Conservation (phyloP, 1,140 invertebrate genomes). For the Drosophila quadrilineata region DNA sequence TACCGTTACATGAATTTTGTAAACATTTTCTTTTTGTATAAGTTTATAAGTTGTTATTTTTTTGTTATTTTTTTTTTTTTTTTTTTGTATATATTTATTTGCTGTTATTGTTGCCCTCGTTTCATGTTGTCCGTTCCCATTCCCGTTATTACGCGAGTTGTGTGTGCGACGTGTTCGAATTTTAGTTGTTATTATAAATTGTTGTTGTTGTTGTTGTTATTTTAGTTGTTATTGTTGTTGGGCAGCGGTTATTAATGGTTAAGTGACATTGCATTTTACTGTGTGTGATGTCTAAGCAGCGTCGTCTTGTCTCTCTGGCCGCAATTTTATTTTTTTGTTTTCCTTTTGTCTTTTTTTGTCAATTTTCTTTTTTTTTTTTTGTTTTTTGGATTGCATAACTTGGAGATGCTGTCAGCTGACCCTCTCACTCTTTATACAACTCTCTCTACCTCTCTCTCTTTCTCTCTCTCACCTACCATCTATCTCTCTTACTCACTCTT, state of each 20-base stretch:
- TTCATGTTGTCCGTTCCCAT: too few relatives aligned
- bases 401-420: neutral
- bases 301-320: too few relatives aligned
- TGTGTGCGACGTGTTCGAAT: too few relatives aligned
- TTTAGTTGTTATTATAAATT: too few relatives aligned
- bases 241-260: constrained; percentile 47
- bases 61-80: constrained; percentile 1
- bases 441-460: neutral
- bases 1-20: neutral
- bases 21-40: neutral
- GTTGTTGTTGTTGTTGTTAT: too few relatives aligned
- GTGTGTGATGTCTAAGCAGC: too few relatives aligned
- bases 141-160: too few relatives aligned
- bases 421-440: neutral
- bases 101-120: too few relatives aligned
- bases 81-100: too few relatives aligned
- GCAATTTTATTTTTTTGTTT: constrained; percentile 26
- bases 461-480: constrained; percentile 9
- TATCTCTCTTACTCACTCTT: neutral
- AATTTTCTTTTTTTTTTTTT: constrained; percentile 69
- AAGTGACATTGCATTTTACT: constrained; percentile 67
- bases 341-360: constrained; percentile 57
- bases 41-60: too few relatives aligned
- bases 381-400: constrained; percentile 70
- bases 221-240: neutral